Conservation (phyloP, 2,797 vertebrate genomes). For the Dicrostonyx torquatus region DNA sequence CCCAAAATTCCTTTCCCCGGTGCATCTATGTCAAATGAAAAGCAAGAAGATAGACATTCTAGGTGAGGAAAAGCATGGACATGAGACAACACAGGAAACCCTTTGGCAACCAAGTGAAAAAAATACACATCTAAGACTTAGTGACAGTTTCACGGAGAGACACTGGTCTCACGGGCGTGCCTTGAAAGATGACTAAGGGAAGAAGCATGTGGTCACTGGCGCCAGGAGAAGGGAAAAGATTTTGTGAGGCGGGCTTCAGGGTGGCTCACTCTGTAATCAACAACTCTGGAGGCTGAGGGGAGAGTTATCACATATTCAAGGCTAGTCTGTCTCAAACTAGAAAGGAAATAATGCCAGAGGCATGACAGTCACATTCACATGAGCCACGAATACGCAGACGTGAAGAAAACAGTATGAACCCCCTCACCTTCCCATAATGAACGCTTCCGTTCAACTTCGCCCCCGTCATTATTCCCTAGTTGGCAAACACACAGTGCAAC, state of each 20-base stretch:
- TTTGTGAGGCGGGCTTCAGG: neutral
- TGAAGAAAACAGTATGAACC: neutral
- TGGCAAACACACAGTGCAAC: neutral
- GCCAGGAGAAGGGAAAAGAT: neutral
- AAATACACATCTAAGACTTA: neutral
- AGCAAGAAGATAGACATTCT: neutral
- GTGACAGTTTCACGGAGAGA: neutral
- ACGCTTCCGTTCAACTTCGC: rapidly evolving
- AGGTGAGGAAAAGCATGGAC: neutral
- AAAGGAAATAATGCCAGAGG: neutral
- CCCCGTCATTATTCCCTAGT: neutral
- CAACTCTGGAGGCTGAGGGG: neutral
- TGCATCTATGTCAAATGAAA: neutral
- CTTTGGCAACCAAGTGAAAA: neutral
- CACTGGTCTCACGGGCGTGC: neutral
- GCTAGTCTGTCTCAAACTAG: neutral
- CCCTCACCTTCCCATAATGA: too few species aligned
- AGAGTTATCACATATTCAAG: neutral
- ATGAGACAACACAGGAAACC: neutral
- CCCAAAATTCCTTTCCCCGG: neutral
- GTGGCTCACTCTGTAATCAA: neutral
- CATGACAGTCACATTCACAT: too few species aligned
- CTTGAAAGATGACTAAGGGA: neutral
- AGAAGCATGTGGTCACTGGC: neutral
- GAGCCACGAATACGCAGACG: neutral